Evolutionary conservation across 2,113 vertebrate species (phyloP), one percentile per base, ranked within the genome.

Genomic region (Spheniscus mendiculus): DNA sequence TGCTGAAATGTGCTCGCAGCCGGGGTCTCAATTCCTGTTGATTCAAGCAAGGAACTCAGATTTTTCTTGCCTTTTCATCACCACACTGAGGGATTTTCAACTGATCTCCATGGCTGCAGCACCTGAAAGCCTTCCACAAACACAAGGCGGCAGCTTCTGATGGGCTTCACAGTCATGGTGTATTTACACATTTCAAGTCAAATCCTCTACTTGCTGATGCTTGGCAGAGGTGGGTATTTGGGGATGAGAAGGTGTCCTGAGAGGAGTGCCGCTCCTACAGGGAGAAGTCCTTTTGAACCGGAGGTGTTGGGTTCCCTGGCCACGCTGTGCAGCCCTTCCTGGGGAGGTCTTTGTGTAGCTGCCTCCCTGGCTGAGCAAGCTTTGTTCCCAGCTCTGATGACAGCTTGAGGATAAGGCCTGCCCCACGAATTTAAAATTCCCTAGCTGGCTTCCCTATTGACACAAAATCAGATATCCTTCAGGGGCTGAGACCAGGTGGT

Each of bases 301-400:
- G 50, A 65, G 70, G n/a, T 13, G 22, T 5, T 26, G n/a, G 40
- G 40, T 40, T 87, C 22, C 32, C 49, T 18, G 18, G 42, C n/a
- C 16, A 2, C 5, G 4, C 34, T 0, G 0, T 10, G 15, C 62
- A 70, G 32, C 6, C 12, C 55, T 34, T 19, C 50, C 30, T 19
- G 3, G 0, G 1, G 38, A 52, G 17, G 15, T 63, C 7, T 59
- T 23, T 47, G n/a, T 22, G 5, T 8, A 44, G 22, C 38, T 30
- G 49, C 22, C 16, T 56, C 36, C 38, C 50, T 0, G 2, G 11
- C 34, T 1, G 0, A 45, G 38, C n/a, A 44, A 6, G n/a, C 21
- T 61, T 47, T 2, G 1, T 36, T 66, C n/a, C 21, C 59, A 79
- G 59, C 47, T 61, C 59, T 65, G 40, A 47, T 6, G 10, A 45